phyloP scores from a whole-genome alignment of 2,113 vertebrate genomes.

The Cygnus buccinator region DNA sequence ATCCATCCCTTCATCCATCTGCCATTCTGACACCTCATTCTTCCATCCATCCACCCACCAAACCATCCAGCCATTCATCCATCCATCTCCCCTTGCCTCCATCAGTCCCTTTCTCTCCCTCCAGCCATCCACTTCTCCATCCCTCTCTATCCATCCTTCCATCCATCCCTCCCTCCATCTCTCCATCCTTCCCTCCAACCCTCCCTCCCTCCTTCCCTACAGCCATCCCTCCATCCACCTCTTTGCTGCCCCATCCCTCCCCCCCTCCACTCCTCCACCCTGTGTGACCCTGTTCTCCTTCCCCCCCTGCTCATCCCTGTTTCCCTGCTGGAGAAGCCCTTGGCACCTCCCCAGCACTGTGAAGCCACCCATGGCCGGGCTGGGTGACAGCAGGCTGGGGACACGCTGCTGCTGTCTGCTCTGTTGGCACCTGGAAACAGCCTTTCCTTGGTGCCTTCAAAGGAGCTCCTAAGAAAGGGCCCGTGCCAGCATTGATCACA shows the following conservation, averaged over 20 bases:
- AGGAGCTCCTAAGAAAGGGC: background rate
- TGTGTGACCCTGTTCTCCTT: background rate
- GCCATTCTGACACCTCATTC: background rate
- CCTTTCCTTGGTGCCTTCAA: background rate
- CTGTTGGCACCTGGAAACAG: background rate
- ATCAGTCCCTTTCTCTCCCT: background rate
- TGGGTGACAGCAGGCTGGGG: background rate
- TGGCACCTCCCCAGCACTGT: rapidly evolving
- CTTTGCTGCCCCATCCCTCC: background rate
- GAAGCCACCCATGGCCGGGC: rapidly evolving
- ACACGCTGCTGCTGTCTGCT: background rate
- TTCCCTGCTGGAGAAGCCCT: background rate
- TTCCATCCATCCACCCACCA: background rate
- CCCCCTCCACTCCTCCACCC: background rate
- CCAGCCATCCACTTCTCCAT: background rate
- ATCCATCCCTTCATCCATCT: too few relatives aligned
- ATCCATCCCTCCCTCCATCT: background rate
- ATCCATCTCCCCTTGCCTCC: too few relatives aligned
- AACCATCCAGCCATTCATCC: background rate
- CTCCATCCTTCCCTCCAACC: background rate
- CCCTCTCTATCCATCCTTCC: background rate
- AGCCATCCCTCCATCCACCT: background rate
- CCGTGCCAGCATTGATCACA: rapidly evolving
- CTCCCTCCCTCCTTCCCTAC: background rate
- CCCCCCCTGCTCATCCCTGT: rapidly evolving